phyloP scores from a whole-genome alignment of 2,113 vertebrate species.

The Strigops habroptila region DNA sequence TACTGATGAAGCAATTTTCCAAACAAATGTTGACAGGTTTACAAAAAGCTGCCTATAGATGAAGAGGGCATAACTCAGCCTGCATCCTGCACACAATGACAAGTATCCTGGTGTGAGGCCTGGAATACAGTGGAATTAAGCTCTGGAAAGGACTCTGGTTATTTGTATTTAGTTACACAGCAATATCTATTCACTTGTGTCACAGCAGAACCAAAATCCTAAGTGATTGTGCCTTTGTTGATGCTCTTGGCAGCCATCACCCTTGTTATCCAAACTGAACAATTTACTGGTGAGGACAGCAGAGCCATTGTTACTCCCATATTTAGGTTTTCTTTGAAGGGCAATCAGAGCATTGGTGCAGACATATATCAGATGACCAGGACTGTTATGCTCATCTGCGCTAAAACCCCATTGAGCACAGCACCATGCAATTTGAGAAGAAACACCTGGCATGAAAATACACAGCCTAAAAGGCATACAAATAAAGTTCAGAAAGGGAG shows the following conservation, averaged over 20 bases:
- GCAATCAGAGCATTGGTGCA: not conserved
- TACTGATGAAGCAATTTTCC: not conserved
- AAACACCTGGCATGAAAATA: not conserved
- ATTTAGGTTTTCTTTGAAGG: not conserved
- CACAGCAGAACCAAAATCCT: not conserved
- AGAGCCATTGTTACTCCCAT: not conserved
- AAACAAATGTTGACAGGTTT: not conserved
- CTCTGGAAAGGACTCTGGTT: not conserved
- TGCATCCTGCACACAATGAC: not conserved
- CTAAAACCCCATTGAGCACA: not conserved
- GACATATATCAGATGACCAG: not conserved
- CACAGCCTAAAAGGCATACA: not conserved
- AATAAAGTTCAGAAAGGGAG: not conserved
- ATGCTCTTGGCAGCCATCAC: not conserved
- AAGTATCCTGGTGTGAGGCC: not conserved
- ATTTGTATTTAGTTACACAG: not conserved
- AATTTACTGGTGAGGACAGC: not conserved
- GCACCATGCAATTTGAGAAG: not conserved
- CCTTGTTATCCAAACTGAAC: not conserved
- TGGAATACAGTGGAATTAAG: not conserved
- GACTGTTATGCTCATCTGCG: not conserved
- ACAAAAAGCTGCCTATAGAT: not conserved
- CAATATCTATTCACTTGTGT: not conserved
- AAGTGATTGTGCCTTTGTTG: not conserved
- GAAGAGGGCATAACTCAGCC: not conserved